These are phyloP conservation scores for Sus scrofa DNA, from an alignment of 2,113 vertebrate genomes.

Conservation along the genomic window DNA sequence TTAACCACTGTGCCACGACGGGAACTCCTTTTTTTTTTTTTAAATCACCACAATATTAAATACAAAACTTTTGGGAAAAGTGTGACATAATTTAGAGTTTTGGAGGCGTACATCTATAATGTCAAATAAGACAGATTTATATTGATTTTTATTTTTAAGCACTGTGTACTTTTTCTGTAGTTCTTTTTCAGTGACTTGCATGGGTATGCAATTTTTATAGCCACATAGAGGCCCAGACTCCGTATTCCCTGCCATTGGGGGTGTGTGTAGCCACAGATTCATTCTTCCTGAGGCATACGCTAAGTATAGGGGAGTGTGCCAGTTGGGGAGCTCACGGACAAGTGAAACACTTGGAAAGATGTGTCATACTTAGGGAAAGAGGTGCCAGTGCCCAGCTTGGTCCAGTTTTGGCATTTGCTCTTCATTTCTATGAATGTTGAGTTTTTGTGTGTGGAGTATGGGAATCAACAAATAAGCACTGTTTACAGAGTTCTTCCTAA, in stretches of 20 bases:
- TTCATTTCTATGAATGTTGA: conserved; percentile 63
- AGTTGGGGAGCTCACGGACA: conserved; percentile 70
- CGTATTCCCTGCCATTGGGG: neutral
- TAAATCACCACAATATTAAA: neutral
- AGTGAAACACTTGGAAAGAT: conserved; percentile 77
- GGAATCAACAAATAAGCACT: neutral
- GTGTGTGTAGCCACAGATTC: conserved; percentile 67
- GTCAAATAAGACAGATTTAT: neutral
- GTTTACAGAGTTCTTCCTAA: conserved; percentile 52
- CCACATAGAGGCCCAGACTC: neutral
- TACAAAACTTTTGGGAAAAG: neutral
- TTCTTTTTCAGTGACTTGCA: neutral
- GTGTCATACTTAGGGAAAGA: conserved; percentile 76
- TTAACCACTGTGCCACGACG: too few relatives aligned
- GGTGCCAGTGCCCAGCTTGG: conserved; percentile 69
- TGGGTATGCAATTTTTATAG: neutral
- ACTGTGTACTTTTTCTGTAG: neutral
- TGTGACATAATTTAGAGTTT: neutral
- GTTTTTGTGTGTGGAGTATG: neutral
- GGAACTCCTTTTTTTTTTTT: neutral
- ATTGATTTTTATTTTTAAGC: neutral
- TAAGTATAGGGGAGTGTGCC: conserved; percentile 81
- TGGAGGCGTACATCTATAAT: neutral
- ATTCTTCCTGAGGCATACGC: conserved; percentile 68
- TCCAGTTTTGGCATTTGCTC: conserved; percentile 62